Evolutionary conservation across 2,888 invertebrate species (phyloP).

Genomic region (Dryocosmus kuriphilus): DNA sequence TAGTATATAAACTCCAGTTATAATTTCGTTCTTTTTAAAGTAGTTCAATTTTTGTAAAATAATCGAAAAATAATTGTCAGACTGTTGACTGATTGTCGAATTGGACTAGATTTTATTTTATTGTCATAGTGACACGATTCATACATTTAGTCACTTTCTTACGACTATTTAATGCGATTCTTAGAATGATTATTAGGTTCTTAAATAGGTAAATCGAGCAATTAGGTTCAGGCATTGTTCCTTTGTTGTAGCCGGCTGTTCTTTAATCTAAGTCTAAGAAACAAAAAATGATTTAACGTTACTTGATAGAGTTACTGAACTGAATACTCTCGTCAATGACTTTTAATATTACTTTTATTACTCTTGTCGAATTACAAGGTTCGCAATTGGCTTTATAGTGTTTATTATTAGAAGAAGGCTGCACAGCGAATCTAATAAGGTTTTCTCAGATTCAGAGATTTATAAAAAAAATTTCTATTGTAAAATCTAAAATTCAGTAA

Average conservation of each 20-base stretch:
- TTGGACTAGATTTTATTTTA: background rate
- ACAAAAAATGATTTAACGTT: background rate
- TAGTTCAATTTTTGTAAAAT: too few relatives aligned
- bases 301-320: background rate
- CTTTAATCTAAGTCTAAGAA: background rate
- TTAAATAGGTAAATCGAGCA: background rate
- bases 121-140: background rate
- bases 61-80: too few relatives aligned
- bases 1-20: too few relatives aligned
- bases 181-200: background rate
- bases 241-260: background rate
- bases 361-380: background rate
- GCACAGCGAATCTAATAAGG: too few relatives aligned
- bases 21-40: too few relatives aligned
- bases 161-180: background rate
- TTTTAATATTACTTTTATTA: background rate
- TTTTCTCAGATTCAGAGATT: too few relatives aligned
- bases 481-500: too few relatives aligned
- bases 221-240: background rate
- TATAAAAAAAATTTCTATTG: too few relatives aligned
- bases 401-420: too few relatives aligned
- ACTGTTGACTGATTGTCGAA: too few relatives aligned
- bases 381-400: too few relatives aligned
- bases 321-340: background rate
- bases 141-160: background rate